Conservation (phyloP, 2,113 vertebrate genomes). For the Dipodomys ordii region DNA sequence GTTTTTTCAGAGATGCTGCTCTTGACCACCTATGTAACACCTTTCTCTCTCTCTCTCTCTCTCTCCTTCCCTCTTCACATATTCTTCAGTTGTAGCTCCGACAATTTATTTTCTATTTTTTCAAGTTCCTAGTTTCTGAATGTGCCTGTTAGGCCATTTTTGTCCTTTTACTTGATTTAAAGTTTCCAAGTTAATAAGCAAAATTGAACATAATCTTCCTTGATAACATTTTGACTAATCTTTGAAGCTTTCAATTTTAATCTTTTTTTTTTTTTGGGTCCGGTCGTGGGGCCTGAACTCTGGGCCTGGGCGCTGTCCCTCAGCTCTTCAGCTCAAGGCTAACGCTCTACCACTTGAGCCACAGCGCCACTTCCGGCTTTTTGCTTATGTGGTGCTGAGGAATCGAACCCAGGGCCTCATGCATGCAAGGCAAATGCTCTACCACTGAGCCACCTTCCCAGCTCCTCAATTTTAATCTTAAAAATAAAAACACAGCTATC, state of each 20-base stretch:
- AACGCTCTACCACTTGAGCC: too few species aligned
- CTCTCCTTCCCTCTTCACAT: not conserved
- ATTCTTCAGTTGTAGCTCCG: not conserved
- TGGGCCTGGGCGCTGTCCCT: too few species aligned
- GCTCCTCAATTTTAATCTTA: too few species aligned
- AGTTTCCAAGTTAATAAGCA: constrained; percentile 8
- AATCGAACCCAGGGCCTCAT: too few species aligned
- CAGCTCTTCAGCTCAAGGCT: too few species aligned
- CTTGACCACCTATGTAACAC: not conserved
- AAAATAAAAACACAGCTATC: not conserved
- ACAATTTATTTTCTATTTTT: not conserved
- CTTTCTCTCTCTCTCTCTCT: not conserved
- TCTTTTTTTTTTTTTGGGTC: too few species aligned
- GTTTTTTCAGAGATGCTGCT: not conserved
- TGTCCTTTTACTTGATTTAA: constrained; percentile 10
- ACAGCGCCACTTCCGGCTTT: too few species aligned
- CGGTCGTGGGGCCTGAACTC: too few species aligned
- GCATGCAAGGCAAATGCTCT: too few species aligned
- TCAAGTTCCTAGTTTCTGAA: constrained; percentile 3
- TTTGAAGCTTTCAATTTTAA: constrained; percentile 38
- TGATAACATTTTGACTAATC: not conserved
- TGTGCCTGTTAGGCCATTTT: not conserved
- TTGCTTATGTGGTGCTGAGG: too few species aligned
- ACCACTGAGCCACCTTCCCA: too few species aligned
- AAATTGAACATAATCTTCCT: not conserved